Evolutionary conservation across 2,888 invertebrate genomes (phyloP), one percentile per base, ranked within the genome.

Genomic region (Phyto melanocephala): DNA sequence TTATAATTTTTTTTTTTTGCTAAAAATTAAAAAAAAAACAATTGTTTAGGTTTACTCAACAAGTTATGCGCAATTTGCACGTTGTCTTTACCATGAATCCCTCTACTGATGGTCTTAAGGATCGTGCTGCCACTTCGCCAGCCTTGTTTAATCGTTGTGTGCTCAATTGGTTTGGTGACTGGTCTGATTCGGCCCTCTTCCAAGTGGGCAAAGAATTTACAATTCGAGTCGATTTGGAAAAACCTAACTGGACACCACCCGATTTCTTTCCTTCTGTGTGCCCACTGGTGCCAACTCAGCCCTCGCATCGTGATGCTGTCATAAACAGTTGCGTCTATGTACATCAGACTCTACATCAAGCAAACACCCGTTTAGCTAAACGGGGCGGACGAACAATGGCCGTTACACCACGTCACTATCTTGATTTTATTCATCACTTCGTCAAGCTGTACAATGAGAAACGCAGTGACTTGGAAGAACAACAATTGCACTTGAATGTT

Each of bases 51-150:
- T 99, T 99, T 91, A 99, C 99, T 0, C 97, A 97, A 28, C 96
- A 99, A 94, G 99, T 99, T 42, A 99, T 99, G 98, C 95, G 96
- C 84, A 99, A 99, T 91, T 93, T 99, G 62, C 99, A 99, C 92
- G 99, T 99, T 10, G 99, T 99, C 54, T 99, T 99, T 92, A 99
- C 99, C 0, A 99, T 99, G 99, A 99, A 99, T 92, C 99, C 99
- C 8, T 98, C 98, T 0, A 97, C 98, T 0, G 99, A 99, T 89
- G 99, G 99, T 0, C 93, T 99, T 52, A 99, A 99, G 91, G 99
- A 99, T 92, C 94, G 99, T 84, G 99, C 99, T 0, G 98, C 99
- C 10, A 99, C 99, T 0, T 99, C 99, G 5, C 99, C 99, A 35
- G 99, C 99, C 4, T 93, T 99, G 76, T 99, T 99, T 93, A 99